Evolutionary conservation across 2,113 vertebrate species (phyloP).

Genomic region (Neopipo cinnamomea): DNA sequence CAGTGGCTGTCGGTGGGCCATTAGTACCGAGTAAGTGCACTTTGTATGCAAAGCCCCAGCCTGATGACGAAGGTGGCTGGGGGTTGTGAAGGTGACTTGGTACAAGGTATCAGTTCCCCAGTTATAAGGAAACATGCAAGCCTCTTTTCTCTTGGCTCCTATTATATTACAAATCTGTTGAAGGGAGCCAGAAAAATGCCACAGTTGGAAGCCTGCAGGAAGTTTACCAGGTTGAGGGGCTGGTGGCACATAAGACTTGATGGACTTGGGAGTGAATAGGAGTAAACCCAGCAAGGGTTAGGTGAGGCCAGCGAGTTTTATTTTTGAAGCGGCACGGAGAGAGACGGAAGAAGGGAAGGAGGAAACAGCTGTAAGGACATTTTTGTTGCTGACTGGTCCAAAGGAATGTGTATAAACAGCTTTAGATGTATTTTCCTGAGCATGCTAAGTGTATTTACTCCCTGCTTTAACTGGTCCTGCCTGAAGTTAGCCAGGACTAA

Average conservation of each 20-base stretch:
- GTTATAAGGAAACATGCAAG: background rate
- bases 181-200: background rate
- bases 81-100: background rate
- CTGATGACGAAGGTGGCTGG: background rate
- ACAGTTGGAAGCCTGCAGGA: background rate
- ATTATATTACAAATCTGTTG: background rate
- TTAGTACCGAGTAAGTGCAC: background rate
- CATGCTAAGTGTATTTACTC: slow-evolving; percentile 58
- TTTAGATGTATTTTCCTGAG: slow-evolving; percentile 63
- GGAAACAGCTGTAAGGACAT: slow-evolving; percentile 40
- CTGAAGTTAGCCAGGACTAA: slow-evolving; percentile 48
- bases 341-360: slow-evolving; percentile 19
- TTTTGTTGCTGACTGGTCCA: slow-evolving; percentile 55
- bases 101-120: background rate
- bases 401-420: slow-evolving; percentile 60
- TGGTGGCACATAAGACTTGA: background rate
- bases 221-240: background rate
- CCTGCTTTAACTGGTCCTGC: slow-evolving; percentile 49
- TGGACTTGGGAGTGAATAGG: background rate
- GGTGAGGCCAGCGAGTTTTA: slow-evolving; percentile 31
- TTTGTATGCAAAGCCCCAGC: background rate
- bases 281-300: slow-evolving; percentile 25
- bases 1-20: background rate
- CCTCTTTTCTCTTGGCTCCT: background rate
- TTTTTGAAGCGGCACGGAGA: background rate